These are phyloP conservation scores for Takifugu bimaculatus DNA, from an alignment of 2,113 vertebrate genomes.

Conservation along the genomic window DNA sequence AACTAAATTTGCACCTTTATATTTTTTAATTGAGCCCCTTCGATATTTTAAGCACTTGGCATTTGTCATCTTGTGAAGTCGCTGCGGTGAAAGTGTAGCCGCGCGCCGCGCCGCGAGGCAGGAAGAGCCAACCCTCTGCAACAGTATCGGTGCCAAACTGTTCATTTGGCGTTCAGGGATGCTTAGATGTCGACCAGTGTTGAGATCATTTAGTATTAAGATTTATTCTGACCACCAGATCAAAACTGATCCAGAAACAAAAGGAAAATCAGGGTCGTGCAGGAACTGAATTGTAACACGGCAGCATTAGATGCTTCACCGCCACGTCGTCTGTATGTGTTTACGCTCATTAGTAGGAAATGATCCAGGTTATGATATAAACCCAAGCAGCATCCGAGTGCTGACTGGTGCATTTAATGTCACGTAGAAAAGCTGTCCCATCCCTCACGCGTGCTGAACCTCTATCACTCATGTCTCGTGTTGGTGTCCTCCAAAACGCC, in stretches of 20 bases:
- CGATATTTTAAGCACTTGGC: constrained; percentile 29
- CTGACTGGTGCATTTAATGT: constrained; percentile 13
- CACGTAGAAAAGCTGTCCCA: constrained; percentile 14
- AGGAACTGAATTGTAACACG: too few species aligned
- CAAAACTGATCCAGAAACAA: too few species aligned
- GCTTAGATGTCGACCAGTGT: too few species aligned
- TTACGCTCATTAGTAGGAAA: constrained; percentile 36
- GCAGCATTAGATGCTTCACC: background rate
- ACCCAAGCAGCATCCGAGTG: constrained; percentile 25
- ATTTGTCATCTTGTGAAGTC: constrained; percentile 18
- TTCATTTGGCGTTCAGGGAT: too few species aligned
- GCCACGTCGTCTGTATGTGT: background rate
- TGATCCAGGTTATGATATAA: constrained; percentile 32
- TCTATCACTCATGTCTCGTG: background rate
- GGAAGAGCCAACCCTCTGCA: too few species aligned
- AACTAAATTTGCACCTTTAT: too few species aligned
- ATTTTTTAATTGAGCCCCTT: constrained; percentile 5
- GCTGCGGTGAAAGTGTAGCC: background rate
- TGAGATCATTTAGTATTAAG: too few species aligned
- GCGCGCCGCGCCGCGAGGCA: too few species aligned
- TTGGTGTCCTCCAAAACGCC: background rate
- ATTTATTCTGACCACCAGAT: too few species aligned
- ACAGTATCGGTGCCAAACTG: too few species aligned
- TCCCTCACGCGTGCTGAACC: constrained; percentile 12
- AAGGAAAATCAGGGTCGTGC: too few species aligned